Evolutionary conservation across 2,888 invertebrate species (phyloP).

Genomic region (Tubulanus polymorphus): DNA sequence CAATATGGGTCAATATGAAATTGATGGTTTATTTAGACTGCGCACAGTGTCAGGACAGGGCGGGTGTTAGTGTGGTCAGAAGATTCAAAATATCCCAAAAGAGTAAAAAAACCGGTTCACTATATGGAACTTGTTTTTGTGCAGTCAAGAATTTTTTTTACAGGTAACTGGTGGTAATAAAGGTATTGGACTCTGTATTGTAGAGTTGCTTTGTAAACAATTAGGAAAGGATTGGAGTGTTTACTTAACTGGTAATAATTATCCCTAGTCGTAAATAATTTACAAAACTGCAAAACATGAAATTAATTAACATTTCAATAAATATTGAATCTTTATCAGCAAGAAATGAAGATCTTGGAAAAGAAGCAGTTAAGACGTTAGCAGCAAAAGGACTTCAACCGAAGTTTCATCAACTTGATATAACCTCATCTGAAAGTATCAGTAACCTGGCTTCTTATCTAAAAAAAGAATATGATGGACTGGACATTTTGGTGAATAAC

Average conservation of each 20-base stretch:
- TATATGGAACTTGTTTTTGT: too few species aligned
- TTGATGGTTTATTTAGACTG: too few species aligned
- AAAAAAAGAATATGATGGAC: conserved; percentile 32
- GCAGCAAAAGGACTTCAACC: conserved; percentile 51
- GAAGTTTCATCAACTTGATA: conserved; percentile 67
- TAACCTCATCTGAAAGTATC: conserved; percentile 56
- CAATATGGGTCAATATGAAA: too few species aligned
- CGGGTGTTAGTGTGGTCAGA: too few species aligned
- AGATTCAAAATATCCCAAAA: too few species aligned
- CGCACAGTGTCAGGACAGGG: too few species aligned
- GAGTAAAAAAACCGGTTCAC: too few species aligned
- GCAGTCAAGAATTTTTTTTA: too few species aligned
- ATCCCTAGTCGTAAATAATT: too few species aligned
- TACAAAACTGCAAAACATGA: too few species aligned
- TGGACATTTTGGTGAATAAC: conserved; percentile 47
- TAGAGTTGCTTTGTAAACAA: not conserved
- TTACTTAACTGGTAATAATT: not conserved
- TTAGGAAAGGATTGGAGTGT: not conserved
- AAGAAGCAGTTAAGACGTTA: conserved; percentile 29
- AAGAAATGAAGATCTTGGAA: conserved; percentile 28
- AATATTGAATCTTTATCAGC: too few species aligned
- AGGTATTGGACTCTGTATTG: not conserved
- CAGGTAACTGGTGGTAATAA: not conserved
- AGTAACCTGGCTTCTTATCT: conserved; percentile 26
- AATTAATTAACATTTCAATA: too few species aligned